Evolutionary conservation across 2,797 vertebrate species (phyloP), one percentile per base, ranked within the genome.

Genomic region (Leptatherina wallacei): DNA sequence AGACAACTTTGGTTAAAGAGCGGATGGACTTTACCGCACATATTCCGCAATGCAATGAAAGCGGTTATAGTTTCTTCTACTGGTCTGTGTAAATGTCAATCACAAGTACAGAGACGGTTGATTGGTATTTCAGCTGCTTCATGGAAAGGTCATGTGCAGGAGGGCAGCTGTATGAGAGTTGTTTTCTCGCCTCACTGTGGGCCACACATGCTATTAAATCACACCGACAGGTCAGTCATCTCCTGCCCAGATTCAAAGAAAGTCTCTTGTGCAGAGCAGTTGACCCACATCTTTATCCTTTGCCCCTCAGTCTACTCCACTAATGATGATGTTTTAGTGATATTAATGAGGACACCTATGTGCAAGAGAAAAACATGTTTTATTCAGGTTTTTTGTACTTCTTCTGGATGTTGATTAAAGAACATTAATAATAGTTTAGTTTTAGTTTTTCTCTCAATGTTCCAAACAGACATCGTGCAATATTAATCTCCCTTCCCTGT

Each of bases 261-360:
- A 82, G 71, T 76, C 63, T 74, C 65, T 65, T 47, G 36, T 60
- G 63, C 67, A 71, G 35, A 82, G 73, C 73, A 68, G 60, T 84
- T 86, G 81, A 83, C 82, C 85, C 35, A 51, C 4, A 11, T 71
- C 73, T 77, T 78, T 73, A 79, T 73, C 65, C 35, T 81, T 60
- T 84, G 71, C 74, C 74, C 57, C 60, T 61, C 13, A 8, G 36
- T 52, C 70, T 69, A 2, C 61, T 73, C 38, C 72, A 63, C 62
- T 61, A 47, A 51, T 65, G 47, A 68, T 38, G 65, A 47, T 52
- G 65, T 72, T 73, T 73, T 7, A 32, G 30, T 22, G 38, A 55
- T 61, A 77, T 36, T 40, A 56, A 11, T 30, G n/a, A 27, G 38
- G 30, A 30, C 5, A 57, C 65, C 72, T 64, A 6, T 27, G 29